These are phyloP conservation scores for Epizoanthus scotinus DNA, from an alignment of 92 coral and sea anemone genomes.

Conservation along the genomic window DNA sequence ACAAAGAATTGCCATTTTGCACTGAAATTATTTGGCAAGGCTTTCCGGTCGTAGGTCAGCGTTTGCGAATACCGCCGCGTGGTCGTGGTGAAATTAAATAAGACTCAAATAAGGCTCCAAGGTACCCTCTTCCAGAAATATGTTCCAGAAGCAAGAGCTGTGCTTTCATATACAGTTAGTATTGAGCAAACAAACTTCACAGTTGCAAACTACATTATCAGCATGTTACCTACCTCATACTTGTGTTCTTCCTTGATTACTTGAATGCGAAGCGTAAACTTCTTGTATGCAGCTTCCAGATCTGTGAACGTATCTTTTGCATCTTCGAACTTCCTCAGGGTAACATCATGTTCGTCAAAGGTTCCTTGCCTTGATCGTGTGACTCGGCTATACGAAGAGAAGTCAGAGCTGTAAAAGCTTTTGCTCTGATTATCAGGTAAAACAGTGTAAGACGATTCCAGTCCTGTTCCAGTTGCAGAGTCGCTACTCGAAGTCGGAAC, in stretches of 20 bases:
- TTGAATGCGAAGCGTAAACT: conserved; percentile 81
- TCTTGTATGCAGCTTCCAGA: conserved; percentile 91
- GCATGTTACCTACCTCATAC: conserved; percentile 63
- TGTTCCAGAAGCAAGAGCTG: no score
- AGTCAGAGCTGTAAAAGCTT: conserved; percentile 53
- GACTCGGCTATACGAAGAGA: conserved; percentile 79
- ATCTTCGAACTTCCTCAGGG: conserved; percentile 80
- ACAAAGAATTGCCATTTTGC: no score
- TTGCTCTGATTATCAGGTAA: conserved; percentile 61
- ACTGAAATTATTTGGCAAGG: no score
- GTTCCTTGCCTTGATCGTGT: conserved; percentile 63
- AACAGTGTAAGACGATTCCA: conserved; percentile 53
- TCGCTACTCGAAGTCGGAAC: conserved; percentile 9
- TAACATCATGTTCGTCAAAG: conserved; percentile 76
- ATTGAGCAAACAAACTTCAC: not conserved
- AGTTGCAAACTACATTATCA: not conserved
- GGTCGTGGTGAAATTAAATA: no score
- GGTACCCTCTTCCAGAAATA: no score
- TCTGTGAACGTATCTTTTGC: conserved; percentile 94
- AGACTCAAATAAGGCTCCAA: no score
- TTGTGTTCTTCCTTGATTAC: conserved; percentile 71
- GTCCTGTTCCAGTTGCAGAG: not conserved
- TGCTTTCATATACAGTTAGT: not conserved
- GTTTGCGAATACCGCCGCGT: no score
- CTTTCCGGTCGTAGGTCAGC: no score